Conservation (phyloP, 2,888 invertebrate genomes). For the Epirrhoe tristata region DNA sequence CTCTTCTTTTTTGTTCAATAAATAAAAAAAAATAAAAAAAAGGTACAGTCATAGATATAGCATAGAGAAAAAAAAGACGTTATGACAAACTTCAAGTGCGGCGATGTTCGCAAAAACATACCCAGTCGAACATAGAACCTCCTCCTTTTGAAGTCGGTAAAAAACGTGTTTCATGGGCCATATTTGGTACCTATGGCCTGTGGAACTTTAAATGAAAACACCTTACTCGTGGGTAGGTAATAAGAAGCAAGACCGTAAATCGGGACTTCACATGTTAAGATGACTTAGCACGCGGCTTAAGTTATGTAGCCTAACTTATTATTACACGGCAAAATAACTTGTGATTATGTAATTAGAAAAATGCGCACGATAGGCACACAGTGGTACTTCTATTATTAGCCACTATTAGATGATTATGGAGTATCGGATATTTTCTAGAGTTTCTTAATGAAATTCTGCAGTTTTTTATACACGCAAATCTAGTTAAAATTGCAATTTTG, state of each 20-base stretch:
- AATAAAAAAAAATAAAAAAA: too few relatives aligned
- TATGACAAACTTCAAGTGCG: too few relatives aligned
- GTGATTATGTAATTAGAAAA: conserved; percentile 30
- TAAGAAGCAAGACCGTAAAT: conserved; percentile 2
- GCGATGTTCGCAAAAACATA: too few relatives aligned
- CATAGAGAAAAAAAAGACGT: too few relatives aligned
- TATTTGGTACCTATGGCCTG: too few relatives aligned
- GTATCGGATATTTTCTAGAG: conserved; percentile 9
- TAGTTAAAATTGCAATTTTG: background rate
- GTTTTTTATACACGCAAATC: background rate
- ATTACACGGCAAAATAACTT: conserved; percentile 15
- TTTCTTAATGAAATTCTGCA: conserved; percentile 6
- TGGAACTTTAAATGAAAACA: too few relatives aligned
- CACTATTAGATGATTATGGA: conserved; percentile 17
- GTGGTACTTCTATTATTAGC: conserved; percentile 21
- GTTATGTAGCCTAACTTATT: conserved; percentile 17
- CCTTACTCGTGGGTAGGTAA: too few relatives aligned
- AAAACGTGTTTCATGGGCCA: too few relatives aligned
- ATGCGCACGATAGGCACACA: conserved; percentile 17
- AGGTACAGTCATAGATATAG: too few relatives aligned
- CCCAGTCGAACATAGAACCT: too few relatives aligned
- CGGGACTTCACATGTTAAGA: conserved; percentile 19
- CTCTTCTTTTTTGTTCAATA: too few relatives aligned
- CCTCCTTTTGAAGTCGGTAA: too few relatives aligned
- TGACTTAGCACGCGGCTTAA: conserved; percentile 22